A percentile compares a stretch with the other conserved stretches of the same genome.
These are phyloP conservation scores for Helarctos malayanus DNA, from an alignment of 2,797 vertebrate species.

Conservation along the genomic window DNA sequence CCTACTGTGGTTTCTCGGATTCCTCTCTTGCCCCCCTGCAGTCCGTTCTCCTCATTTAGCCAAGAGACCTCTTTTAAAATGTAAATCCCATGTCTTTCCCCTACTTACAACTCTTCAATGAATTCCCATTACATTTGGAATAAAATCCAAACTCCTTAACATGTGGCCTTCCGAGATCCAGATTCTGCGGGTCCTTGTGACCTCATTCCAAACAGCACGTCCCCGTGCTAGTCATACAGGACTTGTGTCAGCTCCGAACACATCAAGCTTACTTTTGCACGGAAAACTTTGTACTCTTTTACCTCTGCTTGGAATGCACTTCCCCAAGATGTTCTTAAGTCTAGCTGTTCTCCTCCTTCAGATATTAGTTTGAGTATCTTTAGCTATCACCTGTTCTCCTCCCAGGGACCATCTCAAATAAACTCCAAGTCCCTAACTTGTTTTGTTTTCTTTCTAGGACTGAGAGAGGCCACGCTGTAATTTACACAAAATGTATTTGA, in stretches of 20 bases:
- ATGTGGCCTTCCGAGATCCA: accelerated
- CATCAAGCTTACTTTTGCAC: not conserved
- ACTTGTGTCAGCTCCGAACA: not conserved
- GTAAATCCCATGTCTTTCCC: not conserved
- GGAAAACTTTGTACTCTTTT: not conserved
- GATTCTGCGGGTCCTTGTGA: not conserved
- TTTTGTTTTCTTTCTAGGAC: slow-evolving; percentile 41
- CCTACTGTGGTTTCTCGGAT: not conserved
- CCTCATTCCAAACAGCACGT: not conserved
- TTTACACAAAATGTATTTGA: slow-evolving; percentile 52
- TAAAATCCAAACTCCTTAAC: slow-evolving; percentile 22
- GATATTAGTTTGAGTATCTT: not conserved
- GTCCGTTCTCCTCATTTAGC: slow-evolving; percentile 1
- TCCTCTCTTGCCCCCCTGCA: not conserved
- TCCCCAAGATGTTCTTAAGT: not conserved
- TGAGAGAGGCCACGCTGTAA: not conserved
- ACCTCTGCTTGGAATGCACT: not conserved
- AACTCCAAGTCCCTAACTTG: not conserved
- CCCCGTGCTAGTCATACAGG: no score
- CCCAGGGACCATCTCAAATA: slow-evolving; percentile 3
- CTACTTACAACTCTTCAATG: not conserved
- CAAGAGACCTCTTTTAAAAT: slow-evolving; percentile 23
- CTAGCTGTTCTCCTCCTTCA: not conserved
- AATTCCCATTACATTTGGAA: slow-evolving; percentile 38
- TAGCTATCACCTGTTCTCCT: not conserved